Evolutionary conservation across 1,140 invertebrate genomes (phyloP).

Genomic region (Heliconius himera): DNA sequence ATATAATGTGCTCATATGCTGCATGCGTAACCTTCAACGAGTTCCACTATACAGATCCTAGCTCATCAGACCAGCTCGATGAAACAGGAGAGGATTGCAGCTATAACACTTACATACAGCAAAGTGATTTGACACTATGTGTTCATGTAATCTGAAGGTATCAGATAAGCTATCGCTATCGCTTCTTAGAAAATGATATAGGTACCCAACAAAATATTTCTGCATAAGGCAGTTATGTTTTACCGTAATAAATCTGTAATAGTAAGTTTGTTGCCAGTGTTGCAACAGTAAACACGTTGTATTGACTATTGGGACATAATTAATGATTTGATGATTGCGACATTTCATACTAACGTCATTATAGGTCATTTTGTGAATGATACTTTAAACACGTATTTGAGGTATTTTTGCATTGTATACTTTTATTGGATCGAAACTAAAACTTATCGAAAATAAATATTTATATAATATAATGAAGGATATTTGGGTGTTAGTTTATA

Average conservation of each 20-base stretch:
- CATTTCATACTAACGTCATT: neutral
- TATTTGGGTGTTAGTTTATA: too few relatives aligned
- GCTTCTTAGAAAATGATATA: neutral
- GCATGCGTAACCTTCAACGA: too few relatives aligned
- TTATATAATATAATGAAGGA: too few relatives aligned
- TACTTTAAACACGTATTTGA: neutral
- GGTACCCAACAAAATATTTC: slow-evolving; percentile 5
- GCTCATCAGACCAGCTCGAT: too few relatives aligned
- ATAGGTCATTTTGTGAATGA: neutral
- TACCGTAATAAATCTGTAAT: slow-evolving; percentile 38
- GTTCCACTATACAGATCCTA: too few relatives aligned
- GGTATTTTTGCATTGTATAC: too few relatives aligned
- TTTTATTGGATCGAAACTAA: too few relatives aligned
- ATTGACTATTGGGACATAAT: slow-evolving; percentile 10
- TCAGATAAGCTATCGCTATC: slow-evolving; percentile 18
- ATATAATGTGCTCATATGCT: too few relatives aligned
- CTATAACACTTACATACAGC: neutral
- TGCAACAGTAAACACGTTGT: slow-evolving; percentile 4
- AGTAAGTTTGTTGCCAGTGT: neutral
- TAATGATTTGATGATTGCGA: slow-evolving; percentile 17
- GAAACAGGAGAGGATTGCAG: too few relatives aligned
- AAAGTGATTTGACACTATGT: neutral
- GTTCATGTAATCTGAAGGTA: neutral
- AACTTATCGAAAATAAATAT: too few relatives aligned
- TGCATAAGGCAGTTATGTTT: slow-evolving; percentile 28